These are phyloP conservation scores for Microcaecilia unicolor DNA, from an alignment of 2,797 vertebrate genomes.

Conservation along the genomic window DNA sequence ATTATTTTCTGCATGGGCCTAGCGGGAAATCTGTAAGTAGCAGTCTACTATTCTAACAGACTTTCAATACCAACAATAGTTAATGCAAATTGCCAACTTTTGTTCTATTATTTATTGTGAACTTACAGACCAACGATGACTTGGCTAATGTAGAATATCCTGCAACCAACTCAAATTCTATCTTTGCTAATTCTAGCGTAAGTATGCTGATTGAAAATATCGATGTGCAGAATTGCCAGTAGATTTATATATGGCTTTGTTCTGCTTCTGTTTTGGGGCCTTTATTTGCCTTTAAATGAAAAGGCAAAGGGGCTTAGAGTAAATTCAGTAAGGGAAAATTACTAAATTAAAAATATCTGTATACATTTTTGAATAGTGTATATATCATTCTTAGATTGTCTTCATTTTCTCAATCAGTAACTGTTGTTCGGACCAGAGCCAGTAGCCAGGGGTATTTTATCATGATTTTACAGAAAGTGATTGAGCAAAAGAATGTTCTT, in stretches of 20 bases:
- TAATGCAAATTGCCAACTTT: constrained; percentile 19
- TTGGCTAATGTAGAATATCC: constrained; percentile 83
- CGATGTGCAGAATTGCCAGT: background rate
- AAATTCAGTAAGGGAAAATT: no score
- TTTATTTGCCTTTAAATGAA: no score
- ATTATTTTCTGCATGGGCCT: constrained; percentile 94
- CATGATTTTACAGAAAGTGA: no score
- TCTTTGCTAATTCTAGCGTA: constrained; percentile 81
- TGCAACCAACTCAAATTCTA: constrained; percentile 79
- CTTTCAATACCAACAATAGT: background rate
- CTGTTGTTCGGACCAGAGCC: no score
- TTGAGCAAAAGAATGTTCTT: no score
- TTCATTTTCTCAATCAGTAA: no score
- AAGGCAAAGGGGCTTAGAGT: no score
- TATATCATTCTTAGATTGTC: no score
- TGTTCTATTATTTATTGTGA: constrained; percentile 21
- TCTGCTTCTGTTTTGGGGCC: background rate
- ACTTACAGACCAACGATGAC: constrained; percentile 79
- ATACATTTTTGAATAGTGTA: no score
- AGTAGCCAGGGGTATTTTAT: no score
- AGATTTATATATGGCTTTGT: no score
- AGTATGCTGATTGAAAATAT: constrained; percentile 39
- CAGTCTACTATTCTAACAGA: background rate
- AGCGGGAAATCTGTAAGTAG: constrained; percentile 91
- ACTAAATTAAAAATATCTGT: no score